Conservation (phyloP, 2,797 vertebrate genomes). For the Lithobates pipiens region DNA sequence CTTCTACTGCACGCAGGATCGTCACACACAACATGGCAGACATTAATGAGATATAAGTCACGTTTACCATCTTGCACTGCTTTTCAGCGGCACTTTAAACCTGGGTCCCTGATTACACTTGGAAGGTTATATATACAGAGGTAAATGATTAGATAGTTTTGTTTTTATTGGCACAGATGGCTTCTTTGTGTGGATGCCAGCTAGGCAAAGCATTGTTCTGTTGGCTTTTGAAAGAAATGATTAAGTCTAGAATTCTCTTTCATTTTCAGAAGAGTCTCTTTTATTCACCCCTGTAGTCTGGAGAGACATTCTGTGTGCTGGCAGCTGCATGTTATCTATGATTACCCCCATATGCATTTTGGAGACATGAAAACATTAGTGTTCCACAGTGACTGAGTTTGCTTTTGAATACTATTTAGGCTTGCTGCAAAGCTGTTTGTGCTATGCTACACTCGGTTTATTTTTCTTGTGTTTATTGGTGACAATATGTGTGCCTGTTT, state of each 20-base stretch:
- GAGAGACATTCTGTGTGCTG: conserved; percentile 53
- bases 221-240: conserved; percentile 58
- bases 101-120: conserved; percentile 44
- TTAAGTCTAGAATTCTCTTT: conserved; percentile 59
- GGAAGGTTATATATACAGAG: conserved; percentile 59
- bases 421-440: background rate
- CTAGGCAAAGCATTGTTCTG: conserved; percentile 57
- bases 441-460: background rate
- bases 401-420: conserved; percentile 23
- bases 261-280: conserved; percentile 58
- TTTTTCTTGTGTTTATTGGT: background rate
- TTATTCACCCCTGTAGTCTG: conserved; percentile 56
- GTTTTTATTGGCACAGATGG: conserved; percentile 61
- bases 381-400: conserved; percentile 16
- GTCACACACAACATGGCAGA: conserved; percentile 27
- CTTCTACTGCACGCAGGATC: conserved; percentile 4
- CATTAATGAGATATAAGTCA: conserved; percentile 41
- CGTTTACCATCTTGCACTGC: conserved; percentile 24
- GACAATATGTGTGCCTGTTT: background rate
- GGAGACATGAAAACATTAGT: conserved; percentile 34
- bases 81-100: conserved; percentile 47
- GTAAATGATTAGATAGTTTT: conserved; percentile 60
- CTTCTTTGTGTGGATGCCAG: conserved; percentile 60
- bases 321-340: conserved; percentile 55
- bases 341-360: conserved; percentile 57